Evolutionary conservation across 1,140 invertebrate species (phyloP), one percentile per base, ranked within the genome.

Genomic region (Tribolium madens): DNA sequence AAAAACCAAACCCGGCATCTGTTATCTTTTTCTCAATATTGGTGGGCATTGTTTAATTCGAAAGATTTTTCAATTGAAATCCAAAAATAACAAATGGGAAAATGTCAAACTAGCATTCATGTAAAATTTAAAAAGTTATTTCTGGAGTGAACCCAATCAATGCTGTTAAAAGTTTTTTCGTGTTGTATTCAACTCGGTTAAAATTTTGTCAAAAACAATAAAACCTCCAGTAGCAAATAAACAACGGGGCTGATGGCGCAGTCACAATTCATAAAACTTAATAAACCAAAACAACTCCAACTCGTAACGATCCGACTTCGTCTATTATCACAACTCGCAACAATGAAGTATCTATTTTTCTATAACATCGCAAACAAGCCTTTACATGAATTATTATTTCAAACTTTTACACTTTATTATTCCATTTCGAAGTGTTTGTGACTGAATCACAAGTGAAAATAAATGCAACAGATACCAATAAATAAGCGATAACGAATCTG

Each of bases 361-460:
- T 42, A 42, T 42, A n/a, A 42, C 36, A 42, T 42, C 36, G 36
- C 5, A 42, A 42, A 42, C 36, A 42, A 42, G 36, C 36, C 36
- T n/a, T 31, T 42, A 42, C 36, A 42, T 7, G 4, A 10, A 42
- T 42, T 42, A 7, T 42, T 42, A 42, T 42, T 42, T 42, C 36
- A 4, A 42, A 42, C 36, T 42, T 42, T 42, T 42, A 4, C 36
- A 42, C 36, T 42, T 42, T 42, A 42, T 42, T 50, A 42, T 42
- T 50, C 48, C 12, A 14, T 14, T 50, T 7, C 48, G 12, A 50
- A 50, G 48, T 50, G 12, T 42, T 42, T 42, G 12, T 50, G 48
- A 50, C 52, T 2, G 52, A 57, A 18, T 42, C 15, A 57, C 6
- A 57, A 57, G 52, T 57, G 52, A 57, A 57, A 57, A 57, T 57